These are phyloP conservation scores for Gorsachius goisagi DNA, from an alignment of 2,113 vertebrate species.

Conservation along the genomic window DNA sequence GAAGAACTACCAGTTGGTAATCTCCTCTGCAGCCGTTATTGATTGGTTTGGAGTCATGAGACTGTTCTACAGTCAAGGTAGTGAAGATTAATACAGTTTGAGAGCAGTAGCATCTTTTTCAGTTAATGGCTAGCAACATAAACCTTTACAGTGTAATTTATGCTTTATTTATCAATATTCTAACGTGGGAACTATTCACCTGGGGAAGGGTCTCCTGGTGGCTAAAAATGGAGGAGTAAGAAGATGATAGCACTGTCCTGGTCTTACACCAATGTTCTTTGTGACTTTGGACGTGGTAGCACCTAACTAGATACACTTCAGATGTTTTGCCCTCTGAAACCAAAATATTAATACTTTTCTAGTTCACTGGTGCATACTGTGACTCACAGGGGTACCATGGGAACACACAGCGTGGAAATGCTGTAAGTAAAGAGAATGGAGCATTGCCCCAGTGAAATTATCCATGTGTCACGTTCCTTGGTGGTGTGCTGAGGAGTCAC, in stretches of 20 bases:
- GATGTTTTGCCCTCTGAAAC: background rate
- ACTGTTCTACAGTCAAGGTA: background rate
- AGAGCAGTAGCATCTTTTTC: background rate
- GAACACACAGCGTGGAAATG: background rate
- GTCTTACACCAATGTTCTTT: background rate
- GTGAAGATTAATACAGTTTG: background rate
- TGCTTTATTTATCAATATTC: background rate
- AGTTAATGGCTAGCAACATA: background rate
- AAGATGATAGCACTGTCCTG: background rate
- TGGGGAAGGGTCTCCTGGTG: background rate
- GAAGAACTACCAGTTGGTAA: background rate
- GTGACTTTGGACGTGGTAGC: background rate
- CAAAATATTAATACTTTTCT: background rate
- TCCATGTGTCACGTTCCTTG: fast-evolving
- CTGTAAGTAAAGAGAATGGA: background rate
- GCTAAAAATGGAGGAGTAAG: background rate
- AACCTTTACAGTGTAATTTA: background rate
- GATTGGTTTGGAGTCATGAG: background rate
- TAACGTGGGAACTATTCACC: background rate
- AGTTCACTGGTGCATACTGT: background rate
- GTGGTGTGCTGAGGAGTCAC: background rate
- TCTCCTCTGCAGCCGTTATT: background rate
- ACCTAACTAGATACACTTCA: background rate
- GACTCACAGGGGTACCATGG: background rate
- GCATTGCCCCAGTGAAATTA: background rate